Evolutionary conservation across 2,797 vertebrate genomes (phyloP).

Genomic region (Falco rusticolus): DNA sequence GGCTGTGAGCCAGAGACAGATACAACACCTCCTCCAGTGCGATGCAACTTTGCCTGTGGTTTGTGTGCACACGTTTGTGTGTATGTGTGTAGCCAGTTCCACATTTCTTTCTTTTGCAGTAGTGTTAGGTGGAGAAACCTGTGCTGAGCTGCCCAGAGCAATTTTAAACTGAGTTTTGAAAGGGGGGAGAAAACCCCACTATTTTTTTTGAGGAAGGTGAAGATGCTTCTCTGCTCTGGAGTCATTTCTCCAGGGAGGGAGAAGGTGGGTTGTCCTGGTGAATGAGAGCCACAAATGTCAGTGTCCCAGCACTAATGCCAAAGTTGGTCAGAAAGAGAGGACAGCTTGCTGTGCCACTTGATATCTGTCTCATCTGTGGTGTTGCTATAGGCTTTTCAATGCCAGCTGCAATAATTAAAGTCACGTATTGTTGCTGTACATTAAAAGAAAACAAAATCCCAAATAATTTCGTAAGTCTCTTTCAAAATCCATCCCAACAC

Average conservation of each 20-base stretch:
- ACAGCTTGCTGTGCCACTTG: slow-evolving; percentile 44
- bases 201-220: background rate
- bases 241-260: background rate
- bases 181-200: rapidly evolving
- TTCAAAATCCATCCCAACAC: background rate
- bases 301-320: background rate
- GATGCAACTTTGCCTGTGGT: background rate
- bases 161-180: background rate
- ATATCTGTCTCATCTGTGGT: background rate
- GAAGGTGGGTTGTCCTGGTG: background rate
- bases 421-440: background rate
- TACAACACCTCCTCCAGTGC: background rate
- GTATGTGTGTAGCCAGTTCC: background rate
- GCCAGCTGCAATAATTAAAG: slow-evolving; percentile 7
- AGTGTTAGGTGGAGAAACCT: background rate
- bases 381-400: slow-evolving; percentile 19
- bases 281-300: background rate
- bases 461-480: background rate
- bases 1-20: slow-evolving; percentile 53
- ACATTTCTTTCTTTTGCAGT: background rate
- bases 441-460: background rate
- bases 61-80: background rate
- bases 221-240: background rate
- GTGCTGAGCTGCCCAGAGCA: background rate
- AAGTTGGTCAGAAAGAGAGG: slow-evolving; percentile 11